These are phyloP conservation scores for Phylloscopus collybita DNA, from an alignment of 2,797 vertebrate species.

Conservation along the genomic window DNA sequence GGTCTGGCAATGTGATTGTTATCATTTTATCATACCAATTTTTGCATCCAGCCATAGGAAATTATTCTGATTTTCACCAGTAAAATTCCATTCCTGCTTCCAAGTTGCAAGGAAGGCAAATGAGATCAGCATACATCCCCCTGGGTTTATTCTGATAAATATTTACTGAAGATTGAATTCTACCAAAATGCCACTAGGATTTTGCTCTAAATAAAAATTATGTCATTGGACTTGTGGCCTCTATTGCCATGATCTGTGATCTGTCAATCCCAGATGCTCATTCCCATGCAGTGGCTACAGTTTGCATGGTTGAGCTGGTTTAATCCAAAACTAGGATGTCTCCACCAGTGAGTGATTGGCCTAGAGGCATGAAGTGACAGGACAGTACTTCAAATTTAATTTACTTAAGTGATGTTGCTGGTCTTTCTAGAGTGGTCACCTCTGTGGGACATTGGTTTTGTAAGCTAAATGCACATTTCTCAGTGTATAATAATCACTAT, in stretches of 20 bases:
- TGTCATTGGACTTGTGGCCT: conserved; percentile 80
- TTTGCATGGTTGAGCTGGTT: conserved; percentile 92
- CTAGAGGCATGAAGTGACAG: conserved; percentile 88
- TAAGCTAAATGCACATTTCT: conserved; percentile 84
- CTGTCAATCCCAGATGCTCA: conserved; percentile 87
- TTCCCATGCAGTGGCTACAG: conserved; percentile 80
- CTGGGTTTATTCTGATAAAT: conserved; percentile 32
- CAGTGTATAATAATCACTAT: conserved; percentile 81
- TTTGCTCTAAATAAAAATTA: conserved; percentile 79
- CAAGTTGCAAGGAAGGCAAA: neutral
- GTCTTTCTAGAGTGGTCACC: conserved; percentile 79
- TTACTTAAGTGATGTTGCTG: conserved; percentile 87
- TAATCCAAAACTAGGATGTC: conserved; percentile 81
- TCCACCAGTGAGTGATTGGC: conserved; percentile 80
- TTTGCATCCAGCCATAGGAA: neutral
- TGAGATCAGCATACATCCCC: neutral
- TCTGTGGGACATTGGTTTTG: conserved; percentile 80
- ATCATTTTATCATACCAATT: neutral
- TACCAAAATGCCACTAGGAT: conserved; percentile 64
- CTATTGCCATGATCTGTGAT: conserved; percentile 80
- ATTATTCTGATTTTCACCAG: neutral
- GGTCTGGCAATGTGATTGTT: neutral
- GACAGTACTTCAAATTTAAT: conserved; percentile 93
- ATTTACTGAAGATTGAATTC: conserved; percentile 38
- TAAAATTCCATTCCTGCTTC: neutral